These are phyloP conservation scores for Palythoa caribaeorum DNA, from an alignment of 92 coral and sea anemone species.

Conservation along the genomic window DNA sequence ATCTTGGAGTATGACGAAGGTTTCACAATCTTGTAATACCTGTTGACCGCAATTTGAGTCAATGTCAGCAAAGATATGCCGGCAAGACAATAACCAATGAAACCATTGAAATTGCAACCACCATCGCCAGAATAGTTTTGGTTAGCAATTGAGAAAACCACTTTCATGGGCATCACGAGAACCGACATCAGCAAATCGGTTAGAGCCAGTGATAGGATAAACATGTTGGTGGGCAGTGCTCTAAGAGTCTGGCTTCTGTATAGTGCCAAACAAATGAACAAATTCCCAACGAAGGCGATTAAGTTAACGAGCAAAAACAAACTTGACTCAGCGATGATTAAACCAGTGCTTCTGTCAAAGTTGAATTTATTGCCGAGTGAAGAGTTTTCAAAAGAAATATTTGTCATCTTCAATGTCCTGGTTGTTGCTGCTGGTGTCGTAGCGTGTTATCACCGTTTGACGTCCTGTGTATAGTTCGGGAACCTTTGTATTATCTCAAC, in stretches of 20 bases:
- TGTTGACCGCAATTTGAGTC: constrained; percentile 25
- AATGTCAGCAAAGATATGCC: constrained; percentile 5
- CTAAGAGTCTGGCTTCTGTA: constrained; percentile 16
- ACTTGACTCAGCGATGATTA: constrained; percentile 6
- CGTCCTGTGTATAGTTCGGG: too few relatives aligned
- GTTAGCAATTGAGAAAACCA: constrained; percentile 1
- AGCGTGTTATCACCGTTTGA: too few relatives aligned
- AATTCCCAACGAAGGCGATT: constrained; percentile 25
- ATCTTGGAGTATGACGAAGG: constrained; percentile 19
- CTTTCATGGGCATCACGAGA: constrained; percentile 21
- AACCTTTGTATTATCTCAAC: too few relatives aligned
- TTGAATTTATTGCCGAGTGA: not conserved
- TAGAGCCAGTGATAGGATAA: constrained; percentile 12
- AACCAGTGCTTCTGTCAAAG: not conserved
- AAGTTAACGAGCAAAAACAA: not conserved
- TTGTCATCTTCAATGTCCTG: not conserved
- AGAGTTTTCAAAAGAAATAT: not conserved
- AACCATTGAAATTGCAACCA: constrained; percentile 13
- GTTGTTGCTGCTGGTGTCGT: not conserved
- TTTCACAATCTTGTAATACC: constrained; percentile 2
- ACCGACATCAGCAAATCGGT: constrained; percentile 30
- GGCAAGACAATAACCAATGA: constrained; percentile 11
- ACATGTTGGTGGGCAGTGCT: constrained; percentile 11
- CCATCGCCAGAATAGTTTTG: constrained; percentile 15
- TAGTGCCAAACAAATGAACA: constrained; percentile 30